Conservation (phyloP, 2,113 vertebrate genomes). For the Pomatorhinus ruficollis region DNA sequence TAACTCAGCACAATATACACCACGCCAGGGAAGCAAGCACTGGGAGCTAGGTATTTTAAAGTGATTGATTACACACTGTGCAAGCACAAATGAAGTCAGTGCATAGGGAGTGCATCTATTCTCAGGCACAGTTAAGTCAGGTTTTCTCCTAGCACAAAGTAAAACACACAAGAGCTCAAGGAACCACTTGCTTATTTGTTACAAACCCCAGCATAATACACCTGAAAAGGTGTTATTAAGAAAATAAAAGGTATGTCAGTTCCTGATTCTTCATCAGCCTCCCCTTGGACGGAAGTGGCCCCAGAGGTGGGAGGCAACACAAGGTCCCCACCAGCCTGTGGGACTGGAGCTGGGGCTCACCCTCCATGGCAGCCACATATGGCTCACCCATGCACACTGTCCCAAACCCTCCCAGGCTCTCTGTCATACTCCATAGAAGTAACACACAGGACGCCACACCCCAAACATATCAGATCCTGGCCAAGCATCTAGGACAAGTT, state of each 20-base stretch:
- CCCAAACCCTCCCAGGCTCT: neutral
- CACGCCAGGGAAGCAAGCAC: neutral
- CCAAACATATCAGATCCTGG: rapidly evolving
- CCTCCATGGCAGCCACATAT: neutral
- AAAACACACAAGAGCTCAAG: neutral
- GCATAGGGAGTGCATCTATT: neutral
- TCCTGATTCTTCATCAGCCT: neutral
- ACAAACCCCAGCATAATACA: neutral
- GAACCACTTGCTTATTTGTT: neutral
- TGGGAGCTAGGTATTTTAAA: neutral
- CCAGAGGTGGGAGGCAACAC: neutral
- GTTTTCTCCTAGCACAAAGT: neutral
- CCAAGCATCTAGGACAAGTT: neutral
- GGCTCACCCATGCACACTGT: rapidly evolving
- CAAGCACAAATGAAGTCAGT: slow-evolving; percentile 17
- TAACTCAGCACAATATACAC: neutral
- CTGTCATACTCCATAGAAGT: neutral
- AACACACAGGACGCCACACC: neutral
- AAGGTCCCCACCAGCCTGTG: neutral
- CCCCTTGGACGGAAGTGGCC: neutral
- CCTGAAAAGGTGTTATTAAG: neutral
- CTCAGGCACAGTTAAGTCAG: neutral
- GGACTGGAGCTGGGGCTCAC: rapidly evolving
- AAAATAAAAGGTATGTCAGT: neutral
- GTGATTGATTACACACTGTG: slow-evolving; percentile 20